Base-by-base conservation (phyloP, 2,888 invertebrate genomes). In the Eutolmus rufibarbis region DNA sequence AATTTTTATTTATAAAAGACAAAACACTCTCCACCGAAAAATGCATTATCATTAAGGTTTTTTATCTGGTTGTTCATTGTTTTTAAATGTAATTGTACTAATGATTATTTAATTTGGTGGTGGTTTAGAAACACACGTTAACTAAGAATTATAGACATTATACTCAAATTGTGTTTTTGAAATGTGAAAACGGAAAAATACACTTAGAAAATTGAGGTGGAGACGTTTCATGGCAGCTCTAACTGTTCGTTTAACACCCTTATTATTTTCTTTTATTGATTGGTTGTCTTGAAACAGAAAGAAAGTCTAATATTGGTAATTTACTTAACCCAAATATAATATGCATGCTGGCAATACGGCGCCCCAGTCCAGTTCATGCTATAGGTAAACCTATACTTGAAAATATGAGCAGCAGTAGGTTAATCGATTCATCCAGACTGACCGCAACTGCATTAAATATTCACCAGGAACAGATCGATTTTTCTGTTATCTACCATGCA, bases 381-480 rank as follows among this genome's bases (percentile, higher is more conserved):
- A 40, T 76, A 76, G n/a, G 19, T 76, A 16, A 4, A 46, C 43
- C 12, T 1, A 31, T 16, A 28, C 14, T 14, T 5, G 4, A 28
- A 74, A 74, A 31, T 76, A 76, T n/a, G 37, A 34, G 37, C 16
- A 76, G 8, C 34, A 12, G n/a, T 34, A 76, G n/a, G 37, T 76
- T 76, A 37, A 76, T 76, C 37, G 76, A 76, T 76, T 78, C 78
- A 78, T 40, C 78, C 78, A 19, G 28, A n/a, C 43, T 78, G 16
- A 43, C 78, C 78, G 40, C 40, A 78, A 78, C 14, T 23, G n/a
- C n/a, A 78, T 78, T 43, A 78, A 78, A 78, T 78, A 78, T 78
- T 78, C 43, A 78, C 37, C 23, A 43, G 19, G 40, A 78, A 43
- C 23, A 78, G 40, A 78, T 78, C 78, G 40, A 78, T 78, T 66